Evolutionary conservation across 2,888 invertebrate genomes (phyloP).

Genomic region (Corbicula japonica): DNA sequence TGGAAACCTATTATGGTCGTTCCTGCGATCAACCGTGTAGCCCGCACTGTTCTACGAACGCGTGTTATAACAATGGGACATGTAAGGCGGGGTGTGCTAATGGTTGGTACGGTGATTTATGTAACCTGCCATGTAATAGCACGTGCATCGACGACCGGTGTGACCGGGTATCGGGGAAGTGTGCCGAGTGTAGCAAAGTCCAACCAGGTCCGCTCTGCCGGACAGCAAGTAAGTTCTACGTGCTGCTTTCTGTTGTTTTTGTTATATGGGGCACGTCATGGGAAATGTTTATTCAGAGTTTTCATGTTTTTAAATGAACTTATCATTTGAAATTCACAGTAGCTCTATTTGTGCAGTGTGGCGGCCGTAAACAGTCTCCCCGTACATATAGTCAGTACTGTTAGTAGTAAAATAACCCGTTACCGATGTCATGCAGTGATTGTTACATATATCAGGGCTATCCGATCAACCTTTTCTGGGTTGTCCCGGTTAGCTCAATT

Average conservation of each 20-base stretch:
- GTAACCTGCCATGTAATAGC: conserved; percentile 42
- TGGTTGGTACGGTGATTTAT: conserved; percentile 40
- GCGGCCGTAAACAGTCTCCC: background rate
- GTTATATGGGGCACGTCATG: too few relatives aligned
- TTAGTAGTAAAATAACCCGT: too few relatives aligned
- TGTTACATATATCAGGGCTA: too few relatives aligned
- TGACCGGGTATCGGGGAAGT: conserved; percentile 32
- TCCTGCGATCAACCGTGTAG: conserved; percentile 36
- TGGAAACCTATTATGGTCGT: conserved; percentile 33
- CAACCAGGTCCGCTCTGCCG: conserved; percentile 39
- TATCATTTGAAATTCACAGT: too few relatives aligned
- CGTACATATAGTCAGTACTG: background rate
- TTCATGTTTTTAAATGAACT: too few relatives aligned
- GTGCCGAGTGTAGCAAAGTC: conserved; percentile 42
- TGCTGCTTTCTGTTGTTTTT: too few relatives aligned
- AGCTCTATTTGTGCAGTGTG: too few relatives aligned
- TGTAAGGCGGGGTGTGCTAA: conserved; percentile 42
- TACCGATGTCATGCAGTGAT: too few relatives aligned
- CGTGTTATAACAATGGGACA: conserved; percentile 43
- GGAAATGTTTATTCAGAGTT: too few relatives aligned
- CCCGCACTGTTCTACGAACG: conserved; percentile 14
- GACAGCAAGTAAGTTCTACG: conserved; percentile 50
- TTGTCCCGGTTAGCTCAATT: too few relatives aligned
- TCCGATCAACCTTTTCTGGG: too few relatives aligned
- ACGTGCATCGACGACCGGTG: conserved; percentile 50